phyloP scores from a whole-genome alignment of 2,888 invertebrate species.

The Dexiosoma caninum region DNA sequence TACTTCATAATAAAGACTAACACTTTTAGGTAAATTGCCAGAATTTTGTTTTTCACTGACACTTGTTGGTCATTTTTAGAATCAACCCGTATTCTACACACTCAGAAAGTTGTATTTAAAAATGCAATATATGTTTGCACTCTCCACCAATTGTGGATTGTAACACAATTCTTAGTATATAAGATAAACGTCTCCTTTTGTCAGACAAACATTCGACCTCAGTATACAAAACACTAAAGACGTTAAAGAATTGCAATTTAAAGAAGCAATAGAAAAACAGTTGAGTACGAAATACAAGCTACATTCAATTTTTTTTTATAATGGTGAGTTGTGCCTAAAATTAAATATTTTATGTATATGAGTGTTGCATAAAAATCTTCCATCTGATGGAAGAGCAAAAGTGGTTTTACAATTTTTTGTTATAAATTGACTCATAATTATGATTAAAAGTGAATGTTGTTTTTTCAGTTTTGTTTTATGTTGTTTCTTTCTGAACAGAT shows the following conservation, averaged over 20 bases:
- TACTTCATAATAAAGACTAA: too few relatives aligned
- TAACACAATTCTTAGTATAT: slow-evolving; percentile 29
- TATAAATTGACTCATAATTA: neutral
- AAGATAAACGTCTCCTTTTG: slow-evolving; percentile 22
- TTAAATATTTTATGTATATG: neutral
- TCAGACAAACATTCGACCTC: slow-evolving; percentile 14
- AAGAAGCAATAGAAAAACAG: neutral
- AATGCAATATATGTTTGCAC: slow-evolving; percentile 20
- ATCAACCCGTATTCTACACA: too few relatives aligned
- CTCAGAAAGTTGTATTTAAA: too few relatives aligned
- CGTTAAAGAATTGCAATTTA: neutral
- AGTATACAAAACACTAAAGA: slow-evolving; percentile 38
- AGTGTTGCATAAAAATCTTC: neutral
- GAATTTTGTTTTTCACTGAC: too few relatives aligned
- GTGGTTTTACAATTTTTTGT: neutral
- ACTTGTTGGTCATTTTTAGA: too few relatives aligned
- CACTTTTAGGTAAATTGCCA: too few relatives aligned
- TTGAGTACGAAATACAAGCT: neutral
- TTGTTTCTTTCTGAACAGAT: neutral
- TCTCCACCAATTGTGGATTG: slow-evolving; percentile 3
- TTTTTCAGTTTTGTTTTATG: slow-evolving; percentile 38
- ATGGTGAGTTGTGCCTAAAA: neutral
- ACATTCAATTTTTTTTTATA: neutral
- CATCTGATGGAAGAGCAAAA: neutral
- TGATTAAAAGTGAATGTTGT: slow-evolving; percentile 57